Evolutionary conservation across 2,797 vertebrate genomes (phyloP).

Genomic region (Forpus xanthops): DNA sequence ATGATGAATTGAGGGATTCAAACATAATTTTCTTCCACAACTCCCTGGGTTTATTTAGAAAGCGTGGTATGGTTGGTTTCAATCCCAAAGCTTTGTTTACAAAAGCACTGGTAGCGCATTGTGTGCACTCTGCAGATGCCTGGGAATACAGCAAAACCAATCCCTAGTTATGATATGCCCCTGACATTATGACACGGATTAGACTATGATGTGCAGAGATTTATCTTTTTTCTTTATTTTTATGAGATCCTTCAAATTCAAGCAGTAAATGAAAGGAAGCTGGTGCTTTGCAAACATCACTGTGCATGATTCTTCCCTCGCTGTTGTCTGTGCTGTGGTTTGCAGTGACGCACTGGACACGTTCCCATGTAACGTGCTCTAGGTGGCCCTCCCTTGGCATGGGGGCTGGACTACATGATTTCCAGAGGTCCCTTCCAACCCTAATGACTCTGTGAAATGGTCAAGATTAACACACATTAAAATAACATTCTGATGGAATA

Average conservation of each 20-base stretch:
- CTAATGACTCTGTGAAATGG: neutral
- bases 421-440: neutral
- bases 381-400: neutral
- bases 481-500: neutral
- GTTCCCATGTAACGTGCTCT: neutral
- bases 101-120: fast-evolving
- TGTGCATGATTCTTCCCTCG: neutral
- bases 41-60: neutral
- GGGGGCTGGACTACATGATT: neutral
- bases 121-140: neutral
- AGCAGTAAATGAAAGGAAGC: neutral
- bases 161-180: neutral
- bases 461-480: neutral
- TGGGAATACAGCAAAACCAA: neutral
- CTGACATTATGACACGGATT: neutral
- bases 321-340: neutral
- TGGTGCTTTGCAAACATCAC: neutral
- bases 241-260: neutral
- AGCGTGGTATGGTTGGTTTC: fast-evolving
- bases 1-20: neutral
- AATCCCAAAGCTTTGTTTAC: neutral
- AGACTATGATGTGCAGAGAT: neutral
- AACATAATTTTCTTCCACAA: neutral
- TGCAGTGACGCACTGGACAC: neutral
- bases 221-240: neutral